Percentiles rank a stretch among this genome's conserved stretches.
Conservation (phyloP, 2,888 invertebrate genomes). For the Panorpa germanica region DNA sequence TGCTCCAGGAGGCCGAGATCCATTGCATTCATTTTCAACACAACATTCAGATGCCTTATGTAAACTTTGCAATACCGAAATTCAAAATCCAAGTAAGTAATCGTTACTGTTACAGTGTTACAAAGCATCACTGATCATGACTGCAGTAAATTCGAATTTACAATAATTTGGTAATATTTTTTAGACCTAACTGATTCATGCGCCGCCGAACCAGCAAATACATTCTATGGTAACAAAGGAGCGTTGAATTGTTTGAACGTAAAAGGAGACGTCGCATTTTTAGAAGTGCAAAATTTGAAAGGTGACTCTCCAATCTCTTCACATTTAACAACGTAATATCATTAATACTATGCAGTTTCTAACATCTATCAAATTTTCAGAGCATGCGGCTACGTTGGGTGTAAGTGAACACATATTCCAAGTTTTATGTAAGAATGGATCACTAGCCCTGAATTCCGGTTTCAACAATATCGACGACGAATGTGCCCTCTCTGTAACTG, state of each 20-base stretch:
- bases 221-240: slow-evolving; percentile 38
- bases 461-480: slow-evolving; percentile 29
- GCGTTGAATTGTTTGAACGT: slow-evolving; percentile 34
- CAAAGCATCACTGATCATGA: too few relatives aligned
- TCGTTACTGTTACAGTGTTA: too few relatives aligned
- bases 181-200: too few relatives aligned
- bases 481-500: slow-evolving; percentile 26
- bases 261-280: slow-evolving; percentile 36
- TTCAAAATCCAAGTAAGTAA: too few relatives aligned
- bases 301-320: too few relatives aligned
- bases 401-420: slow-evolving; percentile 25
- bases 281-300: slow-evolving; percentile 29
- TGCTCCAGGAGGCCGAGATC: slow-evolving; percentile 36
- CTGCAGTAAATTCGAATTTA: too few relatives aligned
- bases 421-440: slow-evolving; percentile 39
- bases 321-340: too few relatives aligned
- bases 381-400: slow-evolving; percentile 18
- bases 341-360: too few relatives aligned
- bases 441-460: slow-evolving; percentile 27
- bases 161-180: too few relatives aligned
- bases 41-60: slow-evolving; percentile 19
- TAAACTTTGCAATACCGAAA: slow-evolving; percentile 15
- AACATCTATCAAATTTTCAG: too few relatives aligned
- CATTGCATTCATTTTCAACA: slow-evolving; percentile 23
- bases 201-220: slow-evolving; percentile 30